Evolutionary conservation across 2,888 invertebrate genomes (phyloP).

Genomic region (Caenorhabditis imperialis): DNA sequence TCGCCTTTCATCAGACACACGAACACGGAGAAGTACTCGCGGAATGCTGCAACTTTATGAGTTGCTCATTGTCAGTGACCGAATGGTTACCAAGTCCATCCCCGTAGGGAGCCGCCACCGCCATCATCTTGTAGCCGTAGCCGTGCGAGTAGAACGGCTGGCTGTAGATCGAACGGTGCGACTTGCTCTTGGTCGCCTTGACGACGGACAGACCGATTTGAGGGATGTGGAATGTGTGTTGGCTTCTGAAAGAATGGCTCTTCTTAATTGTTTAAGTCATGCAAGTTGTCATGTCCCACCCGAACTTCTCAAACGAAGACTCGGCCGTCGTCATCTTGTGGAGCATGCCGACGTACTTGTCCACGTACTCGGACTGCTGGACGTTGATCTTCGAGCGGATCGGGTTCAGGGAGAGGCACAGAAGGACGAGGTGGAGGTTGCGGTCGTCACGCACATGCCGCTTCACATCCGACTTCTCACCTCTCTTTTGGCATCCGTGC

Average conservation of each 20-base stretch:
- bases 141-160: slow-evolving; percentile 53
- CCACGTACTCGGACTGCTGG: slow-evolving; percentile 39
- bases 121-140: slow-evolving; percentile 50
- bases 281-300: no score
- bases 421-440: slow-evolving; percentile 41
- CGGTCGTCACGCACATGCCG: slow-evolving; percentile 50
- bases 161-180: slow-evolving; percentile 36
- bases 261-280: not conserved
- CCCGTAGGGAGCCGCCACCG: slow-evolving; percentile 43
- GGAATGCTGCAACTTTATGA: slow-evolving; percentile 37
- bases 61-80: no score
- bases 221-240: slow-evolving; percentile 46
- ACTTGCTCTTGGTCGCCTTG: slow-evolving; percentile 44
- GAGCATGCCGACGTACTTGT: slow-evolving; percentile 37
- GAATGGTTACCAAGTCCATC: slow-evolving; percentile 49
- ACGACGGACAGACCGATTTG: slow-evolving; percentile 45
- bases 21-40: slow-evolving; percentile 49
- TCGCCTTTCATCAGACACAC: slow-evolving; percentile 49
- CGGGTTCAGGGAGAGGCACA: slow-evolving; percentile 45
- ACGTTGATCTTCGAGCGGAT: slow-evolving; percentile 30
- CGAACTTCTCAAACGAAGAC: slow-evolving; percentile 41
- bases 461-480: slow-evolving; percentile 40
- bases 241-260: slow-evolving; percentile 18
- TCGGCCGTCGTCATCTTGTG: slow-evolving; percentile 29
- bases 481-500: slow-evolving; percentile 53